These are phyloP conservation scores for Lasioglossum vierecki DNA, from an alignment of 2,888 invertebrate species.

Conservation along the genomic window DNA sequence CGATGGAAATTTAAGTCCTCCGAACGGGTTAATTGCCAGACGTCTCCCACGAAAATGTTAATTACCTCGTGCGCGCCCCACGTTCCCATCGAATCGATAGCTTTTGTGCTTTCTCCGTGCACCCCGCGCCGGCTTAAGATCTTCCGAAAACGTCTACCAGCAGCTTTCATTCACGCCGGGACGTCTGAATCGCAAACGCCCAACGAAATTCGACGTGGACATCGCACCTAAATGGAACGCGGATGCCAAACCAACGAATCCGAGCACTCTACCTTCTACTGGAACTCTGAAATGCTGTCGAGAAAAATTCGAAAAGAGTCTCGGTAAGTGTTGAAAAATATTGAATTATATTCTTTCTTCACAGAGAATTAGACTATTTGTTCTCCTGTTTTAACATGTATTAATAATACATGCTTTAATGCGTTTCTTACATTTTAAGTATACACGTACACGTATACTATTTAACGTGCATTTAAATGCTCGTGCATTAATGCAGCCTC, in stretches of 20 bases:
- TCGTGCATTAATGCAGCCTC: too few relatives aligned
- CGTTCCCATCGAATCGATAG: constrained; percentile 16
- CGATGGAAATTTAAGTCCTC: constrained; percentile 14
- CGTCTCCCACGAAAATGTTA: constrained; percentile 27
- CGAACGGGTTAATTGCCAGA: constrained; percentile 25
- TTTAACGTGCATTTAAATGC: too few relatives aligned
- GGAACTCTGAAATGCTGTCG: not conserved
- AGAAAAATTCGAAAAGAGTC: not conserved
- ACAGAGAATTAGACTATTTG: too few relatives aligned
- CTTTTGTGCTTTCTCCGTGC: not conserved
- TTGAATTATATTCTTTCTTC: too few relatives aligned
- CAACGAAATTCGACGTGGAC: not conserved
- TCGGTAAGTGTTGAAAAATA: not conserved
- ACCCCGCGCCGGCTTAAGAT: not conserved
- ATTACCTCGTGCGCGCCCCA: constrained; percentile 5
- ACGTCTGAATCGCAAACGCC: not conserved
- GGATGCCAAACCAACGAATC: not conserved
- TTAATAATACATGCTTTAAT: too few relatives aligned
- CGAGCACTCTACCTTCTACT: not conserved
- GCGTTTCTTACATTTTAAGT: too few relatives aligned
- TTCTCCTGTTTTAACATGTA: too few relatives aligned
- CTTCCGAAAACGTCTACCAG: not conserved
- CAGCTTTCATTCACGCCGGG: not conserved
- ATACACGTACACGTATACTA: too few relatives aligned
- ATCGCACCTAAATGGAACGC: constrained; percentile 1